Evolutionary conservation across 2,888 invertebrate genomes (phyloP), one percentile per base, ranked within the genome.

Genomic region (Thymelicus lineola): DNA sequence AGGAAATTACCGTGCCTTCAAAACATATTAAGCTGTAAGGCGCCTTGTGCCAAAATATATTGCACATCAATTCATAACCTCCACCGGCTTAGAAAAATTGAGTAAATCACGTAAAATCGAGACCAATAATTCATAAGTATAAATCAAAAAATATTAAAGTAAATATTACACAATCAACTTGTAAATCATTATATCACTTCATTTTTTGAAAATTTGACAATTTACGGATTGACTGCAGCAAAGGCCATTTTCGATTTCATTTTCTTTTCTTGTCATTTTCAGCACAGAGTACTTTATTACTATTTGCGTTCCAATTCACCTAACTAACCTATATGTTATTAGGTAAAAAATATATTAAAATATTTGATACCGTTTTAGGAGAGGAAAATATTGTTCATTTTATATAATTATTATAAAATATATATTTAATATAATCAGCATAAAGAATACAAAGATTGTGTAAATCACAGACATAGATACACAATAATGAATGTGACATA

Each of bases 121-220:
- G 81, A 82, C 73, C 71, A 78, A 79, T 80, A 78, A 79, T 80
- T 71, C 75, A 76, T 73, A 73, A 57, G 55, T 79, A 66, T 82
- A 79, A 76, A 82, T 72, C 79, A 75, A 76, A 81, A 78, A 80
- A 79, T 80, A 79, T 79, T 74, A 68, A 80, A 74, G 71, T 73
- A 76, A 76, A 76, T 85, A 87, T 86, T 87, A 88, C 86, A 87
- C 88, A 91, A 91, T 90, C 86, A 89, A 84, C 86, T 82, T 87
- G 83, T 87, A 91, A 91, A 90, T 86, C 86, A 86, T 82, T 86
- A 81, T 87, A 88, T 90, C 80, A 91, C 80, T 88, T 89, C 87
- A 90, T 89, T 86, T 87, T 89, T 86, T 84, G 76, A 80, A 85
- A 84, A 86, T 80, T 81, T 83, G 86, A 83, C 84, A 86, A 85